Conservation (phyloP, 2,797 vertebrate species). For the Alauda arvensis region DNA sequence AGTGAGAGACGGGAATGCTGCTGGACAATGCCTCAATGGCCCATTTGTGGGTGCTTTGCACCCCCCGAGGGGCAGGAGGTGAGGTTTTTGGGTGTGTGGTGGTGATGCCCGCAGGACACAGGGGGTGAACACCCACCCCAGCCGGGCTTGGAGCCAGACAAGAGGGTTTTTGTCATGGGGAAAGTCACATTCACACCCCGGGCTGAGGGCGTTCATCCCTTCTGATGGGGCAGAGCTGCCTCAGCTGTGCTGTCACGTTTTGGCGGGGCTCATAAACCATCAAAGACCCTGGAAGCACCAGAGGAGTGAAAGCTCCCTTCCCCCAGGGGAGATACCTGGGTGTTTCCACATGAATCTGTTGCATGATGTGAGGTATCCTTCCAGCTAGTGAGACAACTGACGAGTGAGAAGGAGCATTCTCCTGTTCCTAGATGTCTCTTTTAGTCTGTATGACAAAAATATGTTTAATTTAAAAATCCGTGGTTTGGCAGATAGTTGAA, state of each 20-base stretch:
- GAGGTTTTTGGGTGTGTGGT: background rate
- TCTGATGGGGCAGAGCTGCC: background rate
- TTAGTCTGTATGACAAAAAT: background rate
- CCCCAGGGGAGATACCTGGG: too few relatives aligned
- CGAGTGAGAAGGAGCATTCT: background rate
- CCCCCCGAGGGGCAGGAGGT: background rate
- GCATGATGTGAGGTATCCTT: background rate
- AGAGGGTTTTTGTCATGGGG: accelerated
- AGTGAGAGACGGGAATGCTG: accelerated
- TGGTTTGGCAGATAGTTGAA: background rate
- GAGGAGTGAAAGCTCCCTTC: background rate
- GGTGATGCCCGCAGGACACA: accelerated
- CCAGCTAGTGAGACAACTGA: background rate
- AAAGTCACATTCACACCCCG: background rate
- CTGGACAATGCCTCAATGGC: accelerated
- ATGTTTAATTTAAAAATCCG: background rate
- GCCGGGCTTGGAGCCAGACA: accelerated
- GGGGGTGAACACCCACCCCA: background rate
- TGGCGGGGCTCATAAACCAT: background rate
- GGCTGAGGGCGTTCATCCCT: background rate
- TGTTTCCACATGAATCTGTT: background rate
- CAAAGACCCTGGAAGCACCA: background rate
- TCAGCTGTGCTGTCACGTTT: background rate
- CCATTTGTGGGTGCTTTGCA: background rate
- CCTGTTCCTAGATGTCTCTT: background rate